These are phyloP conservation scores for Hydrochoerus hydrochaeris DNA, from an alignment of 2,113 vertebrate species.

Conservation along the genomic window DNA sequence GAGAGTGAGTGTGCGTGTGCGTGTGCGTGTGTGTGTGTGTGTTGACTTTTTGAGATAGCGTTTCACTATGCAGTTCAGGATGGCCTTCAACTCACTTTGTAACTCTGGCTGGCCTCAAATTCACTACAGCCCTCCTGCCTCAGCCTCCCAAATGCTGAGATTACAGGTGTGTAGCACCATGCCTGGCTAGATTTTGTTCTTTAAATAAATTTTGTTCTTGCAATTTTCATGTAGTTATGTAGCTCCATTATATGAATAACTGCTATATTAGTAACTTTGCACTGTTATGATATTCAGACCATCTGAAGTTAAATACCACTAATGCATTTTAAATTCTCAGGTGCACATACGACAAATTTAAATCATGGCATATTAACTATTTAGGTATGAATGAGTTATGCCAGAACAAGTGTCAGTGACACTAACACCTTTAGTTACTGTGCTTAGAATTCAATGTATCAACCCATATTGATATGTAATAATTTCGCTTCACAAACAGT, in stretches of 20 bases:
- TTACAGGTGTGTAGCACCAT: background rate
- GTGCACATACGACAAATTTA: slow-evolving; percentile 36
- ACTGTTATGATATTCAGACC: background rate
- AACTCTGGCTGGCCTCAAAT: background rate
- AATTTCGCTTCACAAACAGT: slow-evolving; percentile 3
- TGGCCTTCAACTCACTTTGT: background rate
- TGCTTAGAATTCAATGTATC: background rate
- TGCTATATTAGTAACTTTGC: background rate
- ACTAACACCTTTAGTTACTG: slow-evolving; percentile 23
- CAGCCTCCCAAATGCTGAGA: background rate
- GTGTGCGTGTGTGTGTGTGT: too few species aligned
- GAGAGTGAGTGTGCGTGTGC: too few species aligned
- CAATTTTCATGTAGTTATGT: background rate
- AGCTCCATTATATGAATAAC: slow-evolving; percentile 23
- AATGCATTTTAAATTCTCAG: slow-evolving; percentile 22
- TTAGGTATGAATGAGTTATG: background rate
- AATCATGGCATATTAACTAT: slow-evolving; percentile 13
- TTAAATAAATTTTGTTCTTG: background rate
- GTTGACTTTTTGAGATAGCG: background rate
- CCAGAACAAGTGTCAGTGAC: background rate
- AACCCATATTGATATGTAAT: background rate
- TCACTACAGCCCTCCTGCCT: background rate
- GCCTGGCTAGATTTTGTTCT: background rate
- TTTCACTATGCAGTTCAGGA: background rate
- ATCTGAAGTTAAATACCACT: slow-evolving; percentile 43